These are phyloP conservation scores for Crocodylus rhombifer DNA, from an alignment of 2,797 vertebrate genomes.

Conservation along the genomic window DNA sequence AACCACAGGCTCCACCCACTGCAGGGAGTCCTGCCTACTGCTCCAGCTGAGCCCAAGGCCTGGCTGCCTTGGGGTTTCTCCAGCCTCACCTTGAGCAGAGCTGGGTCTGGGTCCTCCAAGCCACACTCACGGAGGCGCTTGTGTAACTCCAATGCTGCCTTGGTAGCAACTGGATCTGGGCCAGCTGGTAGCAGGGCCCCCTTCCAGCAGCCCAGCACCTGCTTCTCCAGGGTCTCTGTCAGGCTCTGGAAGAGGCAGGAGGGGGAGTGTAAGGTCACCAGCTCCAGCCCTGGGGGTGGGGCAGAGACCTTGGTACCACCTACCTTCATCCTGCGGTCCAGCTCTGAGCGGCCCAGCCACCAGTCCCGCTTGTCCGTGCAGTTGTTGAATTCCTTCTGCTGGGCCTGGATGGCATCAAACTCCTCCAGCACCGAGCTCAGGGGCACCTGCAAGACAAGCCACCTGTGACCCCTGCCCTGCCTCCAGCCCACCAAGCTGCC, in stretches of 20 bases:
- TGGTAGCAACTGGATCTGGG: slow-evolving; percentile 73
- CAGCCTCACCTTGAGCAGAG: slow-evolving; percentile 85
- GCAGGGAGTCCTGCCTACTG: neutral
- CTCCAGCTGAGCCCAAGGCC: neutral
- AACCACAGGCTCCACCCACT: neutral
- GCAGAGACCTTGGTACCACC: neutral
- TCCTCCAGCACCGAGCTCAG: slow-evolving; percentile 85
- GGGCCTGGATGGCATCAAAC: slow-evolving; percentile 87
- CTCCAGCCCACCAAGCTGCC: fast-evolving
- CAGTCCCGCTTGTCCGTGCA: slow-evolving; percentile 89
- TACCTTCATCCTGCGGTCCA: slow-evolving; percentile 90
- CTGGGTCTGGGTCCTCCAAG: slow-evolving; percentile 70
- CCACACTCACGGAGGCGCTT: slow-evolving; percentile 76
- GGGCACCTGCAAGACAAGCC: slow-evolving; percentile 72
- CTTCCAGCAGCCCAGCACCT: slow-evolving; percentile 88
- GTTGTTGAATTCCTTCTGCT: slow-evolving; percentile 88
- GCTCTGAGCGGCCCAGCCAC: slow-evolving; percentile 88
- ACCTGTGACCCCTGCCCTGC: neutral
- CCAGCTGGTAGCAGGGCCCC: slow-evolving; percentile 82
- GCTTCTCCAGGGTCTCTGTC: slow-evolving; percentile 83
- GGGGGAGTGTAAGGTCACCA: fast-evolving
- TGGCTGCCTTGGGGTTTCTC: fast-evolving
- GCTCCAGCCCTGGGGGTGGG: too few relatives aligned
- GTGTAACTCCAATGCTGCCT: slow-evolving; percentile 77
- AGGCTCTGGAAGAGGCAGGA: slow-evolving; percentile 80